Conservation (phyloP, 2,797 vertebrate species). For the Octomys mimax region DNA sequence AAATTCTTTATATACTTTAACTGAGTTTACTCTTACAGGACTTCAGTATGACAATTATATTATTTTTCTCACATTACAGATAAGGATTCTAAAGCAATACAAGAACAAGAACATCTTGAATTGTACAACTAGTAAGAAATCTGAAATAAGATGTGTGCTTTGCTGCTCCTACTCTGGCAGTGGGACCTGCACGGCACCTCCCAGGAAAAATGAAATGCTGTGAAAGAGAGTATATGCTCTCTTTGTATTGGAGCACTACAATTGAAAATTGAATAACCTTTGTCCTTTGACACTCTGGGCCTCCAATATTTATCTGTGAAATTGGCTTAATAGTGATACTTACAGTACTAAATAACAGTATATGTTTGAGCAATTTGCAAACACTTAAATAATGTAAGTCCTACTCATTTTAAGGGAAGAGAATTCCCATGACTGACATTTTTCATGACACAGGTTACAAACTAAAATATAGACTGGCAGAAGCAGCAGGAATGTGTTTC, state of each 20-base stretch:
- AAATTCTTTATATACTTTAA: background rate
- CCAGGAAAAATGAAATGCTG: background rate
- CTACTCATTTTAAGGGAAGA: background rate
- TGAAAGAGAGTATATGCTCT: background rate
- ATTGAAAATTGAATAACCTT: background rate
- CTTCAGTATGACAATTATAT: rapidly evolving
- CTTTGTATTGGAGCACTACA: no score
- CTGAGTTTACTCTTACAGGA: background rate
- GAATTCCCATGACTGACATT: background rate
- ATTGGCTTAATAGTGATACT: background rate
- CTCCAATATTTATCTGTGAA: constrained; percentile 23
- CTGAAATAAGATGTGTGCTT: background rate
- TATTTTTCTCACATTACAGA: background rate
- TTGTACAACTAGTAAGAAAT: background rate
- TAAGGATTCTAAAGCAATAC: background rate
- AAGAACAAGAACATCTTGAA: background rate
- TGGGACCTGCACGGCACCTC: background rate
- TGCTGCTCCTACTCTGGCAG: background rate
- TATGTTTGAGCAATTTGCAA: background rate
- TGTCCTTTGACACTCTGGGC: background rate
- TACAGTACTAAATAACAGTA: background rate
- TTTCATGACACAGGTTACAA: constrained; percentile 26
- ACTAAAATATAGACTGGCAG: background rate
- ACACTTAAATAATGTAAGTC: background rate
- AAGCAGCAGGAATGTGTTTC: constrained; percentile 1